Evolutionary conservation across 1,140 invertebrate genomes (phyloP), one percentile per base, ranked within the genome.

Genomic region (Sinonovacula constricta): DNA sequence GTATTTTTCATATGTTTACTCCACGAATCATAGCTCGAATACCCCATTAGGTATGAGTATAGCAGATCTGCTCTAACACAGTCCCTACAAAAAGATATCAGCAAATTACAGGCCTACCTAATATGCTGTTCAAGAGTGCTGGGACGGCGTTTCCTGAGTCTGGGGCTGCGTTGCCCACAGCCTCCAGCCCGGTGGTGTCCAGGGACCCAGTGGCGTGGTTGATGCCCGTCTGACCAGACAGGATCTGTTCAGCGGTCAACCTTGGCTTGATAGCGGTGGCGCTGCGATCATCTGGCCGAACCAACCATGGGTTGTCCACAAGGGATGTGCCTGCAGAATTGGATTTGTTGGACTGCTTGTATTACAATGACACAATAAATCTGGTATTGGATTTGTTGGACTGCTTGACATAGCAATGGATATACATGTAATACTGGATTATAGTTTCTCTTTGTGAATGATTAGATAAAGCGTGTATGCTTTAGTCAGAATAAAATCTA

Each of bases 201-300:
- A 74, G 30, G 15, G 59, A 51, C 51, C 56, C 59, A 62, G 71
- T 74, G 10, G 71, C 59, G 45, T 74, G 71, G 22, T 63, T 39
- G 3, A 74, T 63, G 5, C 71, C 71, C 28, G 60, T 54, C 31
- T 74, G 49, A 54, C 71, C 71, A 0, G 71, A 51, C 14, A 74
- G 33, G 14, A 74, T 57, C 56, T 74, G 71, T 54, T 74, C 71
- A 22, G 71, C 71, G 31, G 71, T 74, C 10, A 57, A 60, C 71
- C 65, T 59, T 39, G 63, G 60, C 26, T 54, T 33, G 22, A 45
- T 56, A 59, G 65, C 65, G 34, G 59, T 74, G 39, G 60, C 71
- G 34, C 71, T 74, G 14, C 71, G 59, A 54, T 63, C 60, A 26
- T 74, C 71, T 7, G 71, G 56, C 30, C 49, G 71, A 14, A 60